A percentile compares a stretch with the other conserved stretches of the same genome.
phyloP scores from a whole-genome alignment of 1,140 invertebrate genomes.

The Penaeus indicus region DNA sequence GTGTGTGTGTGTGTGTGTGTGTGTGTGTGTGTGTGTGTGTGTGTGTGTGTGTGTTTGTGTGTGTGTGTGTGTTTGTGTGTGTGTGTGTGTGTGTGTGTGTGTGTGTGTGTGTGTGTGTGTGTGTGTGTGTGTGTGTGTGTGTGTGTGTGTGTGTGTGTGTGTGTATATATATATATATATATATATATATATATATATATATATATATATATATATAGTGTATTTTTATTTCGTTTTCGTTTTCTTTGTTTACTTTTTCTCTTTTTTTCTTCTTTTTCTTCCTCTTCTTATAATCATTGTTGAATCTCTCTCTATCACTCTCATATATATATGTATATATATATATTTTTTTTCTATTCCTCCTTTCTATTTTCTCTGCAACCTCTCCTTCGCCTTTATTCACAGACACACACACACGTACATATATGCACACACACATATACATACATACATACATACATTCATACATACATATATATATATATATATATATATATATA shows the following conservation, averaged over 20 bases:
- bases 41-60: no score
- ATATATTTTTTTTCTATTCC: no score
- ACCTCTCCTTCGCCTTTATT: no score
- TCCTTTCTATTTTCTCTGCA: no score
- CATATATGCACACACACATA: not conserved
- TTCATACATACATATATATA: not conserved
- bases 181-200: slow-evolving; percentile 1
- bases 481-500: not conserved
- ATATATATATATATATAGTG: not conserved
- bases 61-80: no score
- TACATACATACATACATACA: not conserved
- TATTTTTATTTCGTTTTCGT: no score
- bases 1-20: slow-evolving; percentile 5
- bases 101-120: slow-evolving; percentile 10
- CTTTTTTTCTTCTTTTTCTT: no score
- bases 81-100: no score
- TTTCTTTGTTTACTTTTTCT: no score
- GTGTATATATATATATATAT: slow-evolving; percentile 13
- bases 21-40: not conserved
- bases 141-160: slow-evolving; percentile 10
- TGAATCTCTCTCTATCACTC: no score
- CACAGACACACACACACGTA: not conserved
- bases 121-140: slow-evolving; percentile 10
- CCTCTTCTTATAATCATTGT: no score
- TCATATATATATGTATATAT: no score